Conservation (phyloP, 2,888 invertebrate species). For the Cantharis rufa region DNA sequence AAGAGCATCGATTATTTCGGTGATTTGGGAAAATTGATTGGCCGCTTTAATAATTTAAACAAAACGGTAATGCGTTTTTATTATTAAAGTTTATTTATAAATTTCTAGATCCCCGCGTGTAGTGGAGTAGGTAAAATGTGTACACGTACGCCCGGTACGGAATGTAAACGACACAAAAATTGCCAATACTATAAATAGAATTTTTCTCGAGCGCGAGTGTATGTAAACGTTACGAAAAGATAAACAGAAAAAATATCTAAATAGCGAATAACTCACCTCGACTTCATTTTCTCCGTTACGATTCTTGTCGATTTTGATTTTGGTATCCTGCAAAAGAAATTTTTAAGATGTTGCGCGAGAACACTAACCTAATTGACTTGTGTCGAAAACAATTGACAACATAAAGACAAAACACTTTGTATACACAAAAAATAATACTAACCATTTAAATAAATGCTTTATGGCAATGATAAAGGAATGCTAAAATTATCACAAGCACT, state of each 20-base stretch:
- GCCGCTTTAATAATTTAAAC: background rate
- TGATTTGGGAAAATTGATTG: background rate
- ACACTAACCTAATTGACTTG: constrained; percentile 39
- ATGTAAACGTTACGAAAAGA: constrained; percentile 33
- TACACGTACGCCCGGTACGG: constrained; percentile 15
- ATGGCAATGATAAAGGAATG: constrained; percentile 32
- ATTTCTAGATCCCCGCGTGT: background rate
- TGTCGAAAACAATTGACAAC: constrained; percentile 21
- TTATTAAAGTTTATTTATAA: background rate
- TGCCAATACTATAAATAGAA: constrained; percentile 22
- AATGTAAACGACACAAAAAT: constrained; percentile 23
- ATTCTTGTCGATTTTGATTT: constrained; percentile 62
- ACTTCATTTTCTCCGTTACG: constrained; percentile 62
- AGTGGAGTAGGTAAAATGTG: background rate
- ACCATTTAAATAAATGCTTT: constrained; percentile 32
- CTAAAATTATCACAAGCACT: constrained; percentile 31
- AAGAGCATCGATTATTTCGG: background rate
- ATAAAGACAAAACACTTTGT: constrained; percentile 8
- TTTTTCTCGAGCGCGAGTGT: background rate
- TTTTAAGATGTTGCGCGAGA: constrained; percentile 35
- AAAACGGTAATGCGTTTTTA: background rate
- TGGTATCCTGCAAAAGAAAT: constrained; percentile 61
- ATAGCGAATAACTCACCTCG: constrained; percentile 57
- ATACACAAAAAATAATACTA: constrained; percentile 35
- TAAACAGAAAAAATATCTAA: constrained; percentile 20